A percentile compares a stretch with the other conserved stretches of the same genome.
Conservation (phyloP, 2,888 invertebrate genomes). For the Trissolcus japonicus region DNA sequence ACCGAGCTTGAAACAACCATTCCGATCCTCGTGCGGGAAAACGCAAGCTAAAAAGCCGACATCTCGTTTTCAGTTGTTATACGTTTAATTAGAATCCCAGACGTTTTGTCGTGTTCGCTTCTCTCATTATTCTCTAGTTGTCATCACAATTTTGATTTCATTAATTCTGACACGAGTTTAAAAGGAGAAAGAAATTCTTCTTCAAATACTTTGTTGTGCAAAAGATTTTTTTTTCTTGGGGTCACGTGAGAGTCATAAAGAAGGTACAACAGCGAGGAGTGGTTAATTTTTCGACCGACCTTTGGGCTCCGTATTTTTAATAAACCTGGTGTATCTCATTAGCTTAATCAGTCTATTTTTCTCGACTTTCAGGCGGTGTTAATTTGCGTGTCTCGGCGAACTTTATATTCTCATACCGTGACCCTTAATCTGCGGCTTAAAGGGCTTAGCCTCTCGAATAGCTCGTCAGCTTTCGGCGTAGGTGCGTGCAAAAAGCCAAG, state of each 20-base stretch:
- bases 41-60: constrained; percentile 56
- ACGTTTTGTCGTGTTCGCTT: constrained; percentile 23
- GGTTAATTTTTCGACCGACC: constrained; percentile 26
- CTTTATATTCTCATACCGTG: constrained; percentile 71
- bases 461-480: constrained; percentile 70
- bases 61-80: constrained; percentile 62
- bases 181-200: neutral
- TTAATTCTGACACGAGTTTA: constrained; percentile 13
- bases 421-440: constrained; percentile 73
- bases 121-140: constrained; percentile 36
- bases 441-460: constrained; percentile 74
- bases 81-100: constrained; percentile 63
- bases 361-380: constrained; percentile 31
- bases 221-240: neutral
- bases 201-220: neutral
- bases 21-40: constrained; percentile 38
- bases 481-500: constrained; percentile 64
- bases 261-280: constrained; percentile 4
- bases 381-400: constrained; percentile 60
- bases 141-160: constrained; percentile 16
- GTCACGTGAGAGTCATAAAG: constrained; percentile 2
- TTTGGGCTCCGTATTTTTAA: constrained; percentile 29
- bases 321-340: constrained; percentile 48
- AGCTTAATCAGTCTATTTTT: constrained; percentile 53
- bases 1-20: neutral